phyloP scores from a whole-genome alignment of 2,888 invertebrate genomes.

The Idaea biselata region DNA sequence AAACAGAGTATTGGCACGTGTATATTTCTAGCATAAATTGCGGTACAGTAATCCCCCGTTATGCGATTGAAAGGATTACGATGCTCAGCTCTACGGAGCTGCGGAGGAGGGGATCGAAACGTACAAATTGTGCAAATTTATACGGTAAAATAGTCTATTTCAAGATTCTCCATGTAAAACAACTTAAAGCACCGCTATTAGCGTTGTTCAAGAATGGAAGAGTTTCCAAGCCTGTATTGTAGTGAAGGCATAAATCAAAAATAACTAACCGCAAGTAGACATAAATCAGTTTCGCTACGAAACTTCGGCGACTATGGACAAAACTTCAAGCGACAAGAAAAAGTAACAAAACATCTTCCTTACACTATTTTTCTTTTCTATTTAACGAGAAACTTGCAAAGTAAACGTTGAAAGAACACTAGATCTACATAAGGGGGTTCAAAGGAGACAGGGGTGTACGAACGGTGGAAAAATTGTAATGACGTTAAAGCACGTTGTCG shows the following conservation, averaged over 20 bases:
- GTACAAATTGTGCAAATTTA: slow-evolving; percentile 59
- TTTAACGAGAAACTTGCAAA: not conserved
- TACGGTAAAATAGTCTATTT: slow-evolving; percentile 18
- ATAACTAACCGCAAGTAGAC: too few species aligned
- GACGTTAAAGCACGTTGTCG: slow-evolving; percentile 58
- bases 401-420: not conserved
- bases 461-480: slow-evolving; percentile 64
- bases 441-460: slow-evolving; percentile 53
- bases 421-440: slow-evolving; percentile 26
- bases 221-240: not conserved
- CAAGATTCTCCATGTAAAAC: not conserved
- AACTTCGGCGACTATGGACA: not conserved
- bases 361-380: not conserved
- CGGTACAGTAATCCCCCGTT: slow-evolving; percentile 52
- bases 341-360: not conserved
- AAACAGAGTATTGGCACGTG: slow-evolving; percentile 17
- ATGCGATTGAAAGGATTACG: slow-evolving; percentile 70
- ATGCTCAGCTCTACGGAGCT: slow-evolving; percentile 49
- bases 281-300: slow-evolving; percentile 2
- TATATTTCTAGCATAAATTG: slow-evolving; percentile 48
- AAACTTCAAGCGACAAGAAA: not conserved
- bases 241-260: not conserved
- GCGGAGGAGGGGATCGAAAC: slow-evolving; percentile 44
- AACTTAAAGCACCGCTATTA: not conserved
- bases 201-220: not conserved